phyloP scores from a whole-genome alignment of 2,113 vertebrate genomes.

The Nematolebias whitei region DNA sequence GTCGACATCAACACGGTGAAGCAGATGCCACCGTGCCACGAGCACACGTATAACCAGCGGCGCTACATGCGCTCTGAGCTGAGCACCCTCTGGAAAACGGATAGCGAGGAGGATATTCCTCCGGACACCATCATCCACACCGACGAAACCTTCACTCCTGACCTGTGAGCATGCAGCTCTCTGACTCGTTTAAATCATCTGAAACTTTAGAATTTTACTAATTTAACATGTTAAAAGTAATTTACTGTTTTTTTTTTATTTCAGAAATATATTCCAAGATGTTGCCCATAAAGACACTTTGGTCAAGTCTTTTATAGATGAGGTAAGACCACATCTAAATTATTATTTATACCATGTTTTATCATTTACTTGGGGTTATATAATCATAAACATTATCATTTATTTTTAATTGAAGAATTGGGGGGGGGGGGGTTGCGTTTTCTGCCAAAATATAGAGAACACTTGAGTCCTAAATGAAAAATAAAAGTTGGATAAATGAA shows the following conservation, averaged over 20 bases:
- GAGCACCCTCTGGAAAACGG: constrained; percentile 89
- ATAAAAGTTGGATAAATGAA: no score
- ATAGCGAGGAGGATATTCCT: constrained; percentile 90
- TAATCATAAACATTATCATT: no score
- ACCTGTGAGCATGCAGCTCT: constrained; percentile 82
- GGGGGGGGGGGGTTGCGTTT: no score
- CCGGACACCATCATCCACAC: constrained; percentile 90
- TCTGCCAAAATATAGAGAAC: no score
- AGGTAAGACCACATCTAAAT: constrained; percentile 80
- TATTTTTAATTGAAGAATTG: no score
- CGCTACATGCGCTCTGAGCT: constrained; percentile 93
- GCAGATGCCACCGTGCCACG: constrained; percentile 98
- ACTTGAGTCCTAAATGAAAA: no score
- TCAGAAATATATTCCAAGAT: constrained; percentile 96
- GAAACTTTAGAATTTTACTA: no score
- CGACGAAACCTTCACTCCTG: constrained; percentile 92
- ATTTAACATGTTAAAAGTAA: no score
- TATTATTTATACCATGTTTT: no score
- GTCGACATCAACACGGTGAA: constrained; percentile 97
- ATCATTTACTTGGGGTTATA: no score
- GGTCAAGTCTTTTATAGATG: constrained; percentile 93
- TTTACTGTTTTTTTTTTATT: not conserved
- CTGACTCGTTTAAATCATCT: no score
- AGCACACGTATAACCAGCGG: constrained; percentile 93
- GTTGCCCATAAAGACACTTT: constrained; percentile 91